Base-by-base conservation (phyloP, 2,888 invertebrate genomes). In the Dilophus febrilis region DNA sequence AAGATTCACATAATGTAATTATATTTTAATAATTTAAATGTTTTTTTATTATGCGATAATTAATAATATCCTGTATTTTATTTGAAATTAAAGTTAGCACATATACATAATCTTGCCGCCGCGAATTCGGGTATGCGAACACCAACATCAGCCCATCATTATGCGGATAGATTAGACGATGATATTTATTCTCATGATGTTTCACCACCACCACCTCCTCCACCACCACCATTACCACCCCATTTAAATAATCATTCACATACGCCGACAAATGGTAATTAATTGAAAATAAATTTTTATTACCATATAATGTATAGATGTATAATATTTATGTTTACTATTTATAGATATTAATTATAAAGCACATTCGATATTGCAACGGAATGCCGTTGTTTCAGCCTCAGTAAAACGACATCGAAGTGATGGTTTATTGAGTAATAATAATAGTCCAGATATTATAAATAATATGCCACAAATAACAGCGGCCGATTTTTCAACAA, bases 1-100 rank as follows among this genome's bases (percentile, higher is more conserved):
- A 85, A 56, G 83, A 83, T 52, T 72, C 80, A 50, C 81, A 81
- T 57, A 83, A 80, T 72, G 84, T 84, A 64, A 70, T 68, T 56
- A 41, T 19, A 22, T 13, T 13, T 48, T 41, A 27, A 30, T 40
- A 34, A 34, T 19, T 4, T n/a, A 11, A 19, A 13, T 18, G 4
- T 19, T 13, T 30, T 22, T 22, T 22, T 22, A 22, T 22, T 22
- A 22, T 6, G 8, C 14, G 14, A 30, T 11, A 29, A 22, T 44
- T 22, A n/a, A n/a, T n/a, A n/a, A n/a, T n/a, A n/a, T 35, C 12
- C 14, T 42, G 29, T 35, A 44, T 13, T 34, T 30, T 33, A 40
- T 40, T 37, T 37, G 33, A 16, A 47, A 44, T 57, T 65, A 53
- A 61, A 72, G 64, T 57, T 78, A 62, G 72, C 77, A 51, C 78